Evolutionary conservation across 2,797 vertebrate species (phyloP), one percentile per base, ranked within the genome.

Genomic region (Hephaestus fuliginosus): DNA sequence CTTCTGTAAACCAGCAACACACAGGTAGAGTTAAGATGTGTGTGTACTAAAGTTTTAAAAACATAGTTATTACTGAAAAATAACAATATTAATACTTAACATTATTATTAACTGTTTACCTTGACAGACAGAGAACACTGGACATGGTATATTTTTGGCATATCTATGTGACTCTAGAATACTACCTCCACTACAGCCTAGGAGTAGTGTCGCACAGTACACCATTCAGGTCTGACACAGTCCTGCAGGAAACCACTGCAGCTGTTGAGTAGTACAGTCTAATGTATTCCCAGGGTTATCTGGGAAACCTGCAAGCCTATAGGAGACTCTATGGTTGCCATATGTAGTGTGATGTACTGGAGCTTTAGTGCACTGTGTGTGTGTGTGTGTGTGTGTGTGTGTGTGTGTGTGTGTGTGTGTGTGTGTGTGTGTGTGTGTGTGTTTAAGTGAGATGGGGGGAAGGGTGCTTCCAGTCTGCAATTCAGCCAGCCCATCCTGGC

Each of bases 401-500:
- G 71, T 13, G 46, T 66, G 63, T 2, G 39, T 3, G 49, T 2
- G 39, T 2, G 49, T 71, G 61, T 66, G 68, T 48, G 65, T 51
- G 68, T 71, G 65, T 22, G 46, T 30, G 60, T 28, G 70, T 55
- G 70, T 13, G 39, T 13, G 39, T 2, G 39, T 2, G 49, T 71
- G 61, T 66, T 43, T 48, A 39, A 33, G 12, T 33, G 51, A 60
- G 77, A n/a, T 83, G 91, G 90, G 92, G 92, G 89, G 87, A 81
- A 62, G 91, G 91, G 89, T 61, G 78, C 63, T 58, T 81, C 57
- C 61, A 89, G 84, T 71, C 74, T 81, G 92, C 84, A 86, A 88
- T 89, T 89, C 90, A 91, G 80, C 86, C 83, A 87, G 77, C 76
- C 91, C 87, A 81, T 89, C 88, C 90, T 91, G 86, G 94, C 91